Percentiles rank a stretch among this genome's conserved stretches.
These are phyloP conservation scores for Virgularia gustaviana DNA, from an alignment of 92 coral and sea anemone species.

Conservation along the genomic window DNA sequence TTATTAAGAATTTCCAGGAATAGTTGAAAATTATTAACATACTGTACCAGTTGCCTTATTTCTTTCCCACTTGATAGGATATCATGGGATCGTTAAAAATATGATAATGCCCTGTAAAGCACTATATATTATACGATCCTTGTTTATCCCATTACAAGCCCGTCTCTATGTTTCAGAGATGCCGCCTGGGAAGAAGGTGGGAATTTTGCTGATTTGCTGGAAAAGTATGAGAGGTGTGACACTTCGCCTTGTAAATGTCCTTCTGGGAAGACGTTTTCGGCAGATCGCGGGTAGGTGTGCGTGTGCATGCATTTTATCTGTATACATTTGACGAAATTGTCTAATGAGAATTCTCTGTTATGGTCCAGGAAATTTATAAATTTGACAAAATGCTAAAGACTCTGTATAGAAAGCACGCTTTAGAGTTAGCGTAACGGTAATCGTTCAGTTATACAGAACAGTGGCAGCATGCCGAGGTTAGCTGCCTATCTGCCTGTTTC, in stretches of 20 bases:
- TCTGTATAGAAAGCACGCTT: neutral
- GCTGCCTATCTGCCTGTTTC: too few relatives aligned
- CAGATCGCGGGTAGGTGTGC: constrained; percentile 57
- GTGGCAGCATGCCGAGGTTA: too few relatives aligned
- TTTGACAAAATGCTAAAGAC: neutral
- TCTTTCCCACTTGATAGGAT: too few relatives aligned
- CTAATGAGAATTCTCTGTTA: neutral
- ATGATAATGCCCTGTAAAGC: neutral
- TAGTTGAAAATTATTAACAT: too few relatives aligned
- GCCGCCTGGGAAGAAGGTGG: constrained; percentile 87
- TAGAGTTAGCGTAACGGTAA: neutral
- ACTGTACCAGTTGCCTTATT: too few relatives aligned
- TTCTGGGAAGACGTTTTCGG: constrained; percentile 63
- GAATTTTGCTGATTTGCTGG: constrained; percentile 73
- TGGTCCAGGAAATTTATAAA: neutral
- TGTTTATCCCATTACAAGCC: neutral
- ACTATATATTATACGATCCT: neutral
- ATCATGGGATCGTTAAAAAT: too few relatives aligned
- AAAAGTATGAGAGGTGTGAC: constrained; percentile 67
- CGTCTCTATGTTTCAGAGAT: constrained; percentile 56
- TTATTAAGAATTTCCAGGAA: too few relatives aligned
- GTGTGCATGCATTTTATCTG: neutral
- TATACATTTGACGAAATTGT: neutral
- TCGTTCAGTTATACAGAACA: too few relatives aligned
- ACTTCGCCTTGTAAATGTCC: constrained; percentile 61